Percentiles rank a stretch among this genome's conserved stretches.
These are phyloP conservation scores for Arrhamphus sclerolepis DNA, from an alignment of 2,797 vertebrate genomes.

Conservation along the genomic window DNA sequence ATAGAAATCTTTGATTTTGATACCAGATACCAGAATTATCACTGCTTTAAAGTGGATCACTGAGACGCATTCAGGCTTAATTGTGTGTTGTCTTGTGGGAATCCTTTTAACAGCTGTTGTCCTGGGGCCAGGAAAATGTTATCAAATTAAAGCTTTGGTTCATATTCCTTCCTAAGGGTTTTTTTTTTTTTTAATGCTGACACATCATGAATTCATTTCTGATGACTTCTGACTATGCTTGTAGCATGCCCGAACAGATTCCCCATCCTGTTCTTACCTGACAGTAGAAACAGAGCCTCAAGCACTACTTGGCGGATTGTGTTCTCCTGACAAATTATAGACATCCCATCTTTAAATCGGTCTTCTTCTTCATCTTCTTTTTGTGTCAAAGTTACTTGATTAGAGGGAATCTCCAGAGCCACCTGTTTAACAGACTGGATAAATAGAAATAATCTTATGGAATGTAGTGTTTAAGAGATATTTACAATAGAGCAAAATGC, in stretches of 20 bases:
- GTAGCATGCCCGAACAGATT: conserved; percentile 42
- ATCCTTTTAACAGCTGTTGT: not conserved
- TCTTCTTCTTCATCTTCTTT: too few relatives aligned
- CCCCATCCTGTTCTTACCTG: conserved; percentile 3
- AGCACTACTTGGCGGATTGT: not conserved
- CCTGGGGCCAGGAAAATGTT: not conserved
- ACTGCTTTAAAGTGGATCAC: not conserved
- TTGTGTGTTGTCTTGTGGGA: not conserved
- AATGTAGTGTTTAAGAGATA: conserved; percentile 8
- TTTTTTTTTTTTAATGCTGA: conserved; percentile 6
- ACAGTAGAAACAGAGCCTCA: not conserved
- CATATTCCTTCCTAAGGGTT: conserved; percentile 14
- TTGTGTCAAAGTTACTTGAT: too few relatives aligned
- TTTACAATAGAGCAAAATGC: not conserved
- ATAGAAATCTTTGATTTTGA: not conserved
- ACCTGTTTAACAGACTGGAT: not conserved
- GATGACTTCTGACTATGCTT: conserved; percentile 6
- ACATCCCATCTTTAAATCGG: too few relatives aligned
- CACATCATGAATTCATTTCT: conserved; percentile 35
- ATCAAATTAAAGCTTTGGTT: not conserved
- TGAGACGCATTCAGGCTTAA: not conserved
- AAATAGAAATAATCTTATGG: not conserved
- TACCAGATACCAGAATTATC: not conserved
- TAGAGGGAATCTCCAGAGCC: too few relatives aligned
- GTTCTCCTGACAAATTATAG: not conserved